phyloP scores from a whole-genome alignment of 2,113 vertebrate species.

The Elanoides forficatus region DNA sequence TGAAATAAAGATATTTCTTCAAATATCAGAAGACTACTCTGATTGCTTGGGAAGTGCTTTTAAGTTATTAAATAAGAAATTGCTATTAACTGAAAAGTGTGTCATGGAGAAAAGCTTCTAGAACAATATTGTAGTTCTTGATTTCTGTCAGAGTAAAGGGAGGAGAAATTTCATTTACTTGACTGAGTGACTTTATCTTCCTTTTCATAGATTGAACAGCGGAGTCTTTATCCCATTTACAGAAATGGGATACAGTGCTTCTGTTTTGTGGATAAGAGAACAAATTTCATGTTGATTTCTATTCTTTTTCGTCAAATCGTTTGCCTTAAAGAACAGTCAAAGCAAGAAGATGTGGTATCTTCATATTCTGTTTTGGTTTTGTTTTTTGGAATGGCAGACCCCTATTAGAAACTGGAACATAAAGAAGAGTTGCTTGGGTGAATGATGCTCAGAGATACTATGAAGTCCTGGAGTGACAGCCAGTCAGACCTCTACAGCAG shows the following conservation, averaged over 20 bases:
- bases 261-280: not conserved
- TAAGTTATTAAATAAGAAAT: not conserved
- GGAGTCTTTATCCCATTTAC: not conserved
- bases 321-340: not conserved
- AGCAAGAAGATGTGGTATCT: not conserved
- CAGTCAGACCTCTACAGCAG: conserved; percentile 87
- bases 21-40: not conserved
- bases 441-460: conserved; percentile 82
- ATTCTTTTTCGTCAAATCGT: not conserved
- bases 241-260: not conserved
- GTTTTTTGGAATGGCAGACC: not conserved
- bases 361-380: not conserved
- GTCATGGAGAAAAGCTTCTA: not conserved
- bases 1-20: not conserved
- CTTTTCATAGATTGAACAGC: not conserved
- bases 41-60: not conserved
- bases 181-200: not conserved
- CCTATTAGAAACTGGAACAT: not conserved
- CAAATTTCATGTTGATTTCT: not conserved
- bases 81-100: not conserved
- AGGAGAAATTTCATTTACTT: not conserved
- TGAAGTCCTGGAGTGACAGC: conserved; percentile 85
- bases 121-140: not conserved
- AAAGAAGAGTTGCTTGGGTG: not conserved
- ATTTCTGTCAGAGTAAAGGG: not conserved